A percentile compares a stretch with the other conserved stretches of the same genome.
These are phyloP conservation scores for Hemiprocne comata DNA, from an alignment of 2,113 vertebrate genomes.

Conservation along the genomic window DNA sequence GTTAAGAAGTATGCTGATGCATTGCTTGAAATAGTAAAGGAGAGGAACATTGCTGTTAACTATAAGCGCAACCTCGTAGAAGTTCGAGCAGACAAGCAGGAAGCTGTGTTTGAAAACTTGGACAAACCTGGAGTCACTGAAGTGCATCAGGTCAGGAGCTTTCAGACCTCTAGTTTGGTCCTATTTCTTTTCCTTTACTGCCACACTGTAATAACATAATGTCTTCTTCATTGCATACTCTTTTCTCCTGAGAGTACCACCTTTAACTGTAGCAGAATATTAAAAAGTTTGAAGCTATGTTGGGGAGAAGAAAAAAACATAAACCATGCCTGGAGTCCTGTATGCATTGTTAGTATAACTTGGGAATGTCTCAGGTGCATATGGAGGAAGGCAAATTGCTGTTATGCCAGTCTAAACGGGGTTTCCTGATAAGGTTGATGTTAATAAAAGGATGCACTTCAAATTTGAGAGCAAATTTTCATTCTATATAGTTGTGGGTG, in stretches of 20 bases:
- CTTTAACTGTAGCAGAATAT: not conserved
- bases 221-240: rapidly evolving
- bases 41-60: conserved; percentile 85
- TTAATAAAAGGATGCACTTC: not conserved
- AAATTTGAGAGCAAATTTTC: not conserved
- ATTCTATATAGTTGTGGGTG: not conserved
- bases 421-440: not conserved
- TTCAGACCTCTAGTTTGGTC: not conserved
- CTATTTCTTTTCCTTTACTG: not conserved
- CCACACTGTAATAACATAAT: rapidly evolving
- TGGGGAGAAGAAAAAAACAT: not conserved
- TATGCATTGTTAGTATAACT: not conserved
- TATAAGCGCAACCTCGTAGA: conserved; percentile 87
- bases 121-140: conserved; percentile 89
- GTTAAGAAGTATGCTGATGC: conserved; percentile 94
- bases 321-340: not conserved
- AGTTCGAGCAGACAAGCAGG: conserved; percentile 89
- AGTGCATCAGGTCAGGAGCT: conserved; percentile 81
- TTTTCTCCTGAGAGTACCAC: not conserved
- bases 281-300: not conserved
- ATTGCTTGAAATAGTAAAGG: conserved; percentile 85
- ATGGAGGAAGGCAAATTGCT: not conserved
- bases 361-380: not conserved
- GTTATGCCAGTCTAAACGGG: not conserved
- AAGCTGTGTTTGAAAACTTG: conserved; percentile 94